Conservation (phyloP, 2,888 invertebrate genomes). For the Mechanitis messenoides region DNA sequence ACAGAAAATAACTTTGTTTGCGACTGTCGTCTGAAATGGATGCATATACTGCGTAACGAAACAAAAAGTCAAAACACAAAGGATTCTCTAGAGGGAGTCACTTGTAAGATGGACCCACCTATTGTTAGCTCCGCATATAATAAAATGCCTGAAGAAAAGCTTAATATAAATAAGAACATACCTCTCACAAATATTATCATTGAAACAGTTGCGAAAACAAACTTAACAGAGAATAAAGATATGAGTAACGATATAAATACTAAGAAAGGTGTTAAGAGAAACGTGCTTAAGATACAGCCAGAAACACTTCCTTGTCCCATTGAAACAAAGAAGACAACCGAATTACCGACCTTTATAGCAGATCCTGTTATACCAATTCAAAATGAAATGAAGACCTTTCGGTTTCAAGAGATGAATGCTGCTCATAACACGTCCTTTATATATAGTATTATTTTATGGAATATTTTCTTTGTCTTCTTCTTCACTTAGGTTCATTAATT, state of each 20-base stretch:
- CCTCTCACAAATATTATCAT: constrained; percentile 57
- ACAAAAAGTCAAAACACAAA: constrained; percentile 83
- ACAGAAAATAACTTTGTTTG: constrained; percentile 90
- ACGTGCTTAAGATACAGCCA: constrained; percentile 60
- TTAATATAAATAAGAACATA: constrained; percentile 58
- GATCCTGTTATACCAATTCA: constrained; percentile 67
- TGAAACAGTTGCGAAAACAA: constrained; percentile 57
- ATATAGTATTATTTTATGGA: constrained; percentile 44
- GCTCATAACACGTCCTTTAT: constrained; percentile 36
- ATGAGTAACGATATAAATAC: constrained; percentile 30
- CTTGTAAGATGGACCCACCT: constrained; percentile 80
- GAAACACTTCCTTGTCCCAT: constrained; percentile 64
- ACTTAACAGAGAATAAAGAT: constrained; percentile 53
- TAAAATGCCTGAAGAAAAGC: constrained; percentile 56
- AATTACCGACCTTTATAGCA: constrained; percentile 51
- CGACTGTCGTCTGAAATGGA: constrained; percentile 89
- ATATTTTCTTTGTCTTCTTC: constrained; percentile 55
- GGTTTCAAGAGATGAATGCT: constrained; percentile 58
- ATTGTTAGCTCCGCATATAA: constrained; percentile 69
- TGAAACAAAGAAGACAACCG: constrained; percentile 57
- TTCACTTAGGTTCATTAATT: constrained; percentile 48
- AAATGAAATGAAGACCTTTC: constrained; percentile 70
- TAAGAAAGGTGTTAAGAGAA: constrained; percentile 58
- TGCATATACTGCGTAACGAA: constrained; percentile 83
- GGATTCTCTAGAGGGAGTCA: constrained; percentile 81